Evolutionary conservation across 2,113 vertebrate genomes (phyloP), one percentile per base, ranked within the genome.

Genomic region (Cyanocitta stelleri): DNA sequence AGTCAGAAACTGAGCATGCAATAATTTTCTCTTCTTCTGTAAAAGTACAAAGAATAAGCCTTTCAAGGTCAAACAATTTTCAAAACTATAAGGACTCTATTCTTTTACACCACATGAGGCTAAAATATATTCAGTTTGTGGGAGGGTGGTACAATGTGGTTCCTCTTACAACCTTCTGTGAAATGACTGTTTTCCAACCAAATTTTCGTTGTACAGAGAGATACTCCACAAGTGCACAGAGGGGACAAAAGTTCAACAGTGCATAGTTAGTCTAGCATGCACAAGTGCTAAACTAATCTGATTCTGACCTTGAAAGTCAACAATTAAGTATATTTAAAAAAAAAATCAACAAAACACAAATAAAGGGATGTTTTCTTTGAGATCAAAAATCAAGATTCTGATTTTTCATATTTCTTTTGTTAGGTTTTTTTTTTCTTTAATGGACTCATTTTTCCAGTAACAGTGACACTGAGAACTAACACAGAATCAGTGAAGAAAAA

Each of bases 1-100:
- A 96, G 87, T 96, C 83, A 96, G 91, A 94, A 91, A 95, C 35
- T 80, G 54, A 95, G 7, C 20, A 26, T 94, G 35, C 94, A 96
- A 91, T 95, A 67, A 87, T 95, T 96, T 97, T 93, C 52, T 88
- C 7, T 89, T 94, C 56, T 93, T 75, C 82, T 86, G 37, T 66
- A 84, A 71, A 49, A 95, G 41, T 72, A 63, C 48, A 88, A 79
- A 90, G 43, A 39, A 82, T 46, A 64, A 89, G 55, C 7, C 68
- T 85, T 95, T 96, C 77, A 95, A 96, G 94, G 95, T 96, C 91
- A 96, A 80, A 49, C 58, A 87, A 72, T 92, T 97, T 95, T 89
- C 51, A 51, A 78, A 95, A 62, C 62, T 86, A 22, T 86, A 96
- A 95, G 71, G 12, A 6, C 29, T 87, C 66, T 19, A 29, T 93